These are phyloP conservation scores for Florisuga fusca DNA, from an alignment of 2,797 vertebrate species.

Conservation along the genomic window DNA sequence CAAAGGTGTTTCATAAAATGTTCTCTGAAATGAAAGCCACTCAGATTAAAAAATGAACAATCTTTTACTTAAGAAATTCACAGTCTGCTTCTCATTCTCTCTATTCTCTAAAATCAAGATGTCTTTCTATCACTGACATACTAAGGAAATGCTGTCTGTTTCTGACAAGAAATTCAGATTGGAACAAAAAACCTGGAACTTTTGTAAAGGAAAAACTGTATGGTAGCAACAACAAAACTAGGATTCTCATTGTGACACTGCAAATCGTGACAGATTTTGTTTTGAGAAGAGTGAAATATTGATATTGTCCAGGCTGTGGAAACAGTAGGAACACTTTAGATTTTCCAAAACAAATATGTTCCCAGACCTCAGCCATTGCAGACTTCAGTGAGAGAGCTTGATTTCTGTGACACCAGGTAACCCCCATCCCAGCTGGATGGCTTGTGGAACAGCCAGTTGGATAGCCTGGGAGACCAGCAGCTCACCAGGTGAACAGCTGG, in stretches of 20 bases:
- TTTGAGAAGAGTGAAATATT: background rate
- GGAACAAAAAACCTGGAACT: background rate
- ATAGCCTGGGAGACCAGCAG: background rate
- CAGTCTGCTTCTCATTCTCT: background rate
- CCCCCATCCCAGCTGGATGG: background rate
- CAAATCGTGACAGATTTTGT: background rate
- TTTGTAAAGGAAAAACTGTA: background rate
- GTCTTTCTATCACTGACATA: background rate
- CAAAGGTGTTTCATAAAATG: background rate
- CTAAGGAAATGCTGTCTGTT: background rate
- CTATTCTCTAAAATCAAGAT: background rate
- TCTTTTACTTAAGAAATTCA: background rate
- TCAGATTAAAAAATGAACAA: background rate
- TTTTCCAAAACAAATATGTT: background rate
- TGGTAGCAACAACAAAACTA: background rate
- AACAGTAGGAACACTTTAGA: background rate
- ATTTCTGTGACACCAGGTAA: background rate
- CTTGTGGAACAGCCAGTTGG: conserved; percentile 17
- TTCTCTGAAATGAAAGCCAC: fast-evolving
- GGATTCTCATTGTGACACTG: background rate
- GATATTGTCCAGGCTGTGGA: background rate
- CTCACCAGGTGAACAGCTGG: conserved; percentile 55
- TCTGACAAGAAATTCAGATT: background rate
- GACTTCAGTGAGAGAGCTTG: background rate
- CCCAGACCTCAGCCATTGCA: background rate